Base-by-base conservation (phyloP, 2,113 vertebrate species). In the Rhombomys opimus region DNA sequence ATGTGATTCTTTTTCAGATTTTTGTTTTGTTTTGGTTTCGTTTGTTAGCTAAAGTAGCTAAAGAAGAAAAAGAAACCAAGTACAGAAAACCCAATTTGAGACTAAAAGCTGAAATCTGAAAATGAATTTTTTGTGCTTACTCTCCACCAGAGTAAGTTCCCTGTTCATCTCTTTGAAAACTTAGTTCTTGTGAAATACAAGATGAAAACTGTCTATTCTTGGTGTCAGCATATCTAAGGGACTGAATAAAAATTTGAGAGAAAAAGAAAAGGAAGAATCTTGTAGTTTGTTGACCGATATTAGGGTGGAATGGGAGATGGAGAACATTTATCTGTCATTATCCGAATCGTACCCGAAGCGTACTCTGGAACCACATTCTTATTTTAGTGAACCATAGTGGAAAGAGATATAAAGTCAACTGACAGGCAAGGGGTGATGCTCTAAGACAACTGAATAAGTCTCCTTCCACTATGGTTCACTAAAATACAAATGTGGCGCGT, bases 81-180 rank as follows among this genome's bases (percentile, higher is more conserved):
- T 32, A 20, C 35, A 80, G 32, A 75, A 14, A 50, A 17, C 3
- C 5, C n/a, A 80, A 87, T 27, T 13, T 63, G 22, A 22, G 30
- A 11, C 2, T n/a, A 12, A 70, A 4, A 38, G 3, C 17, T 18
- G 22, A 46, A 2, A 18, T 27, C 2, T 2, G 11, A 57, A 23
- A 27, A 38, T 52, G 80, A 46, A 2, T 9, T 8, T 35, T 65
- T 11, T 25, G 22, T 18, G 22, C 1, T 54, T n/a, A 30, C 3
- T 5, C 3, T 50, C 1, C 11, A 18, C 7, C 12, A 50, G 68
- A 41, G 65, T 89, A n/a, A n/a, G 20, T 59, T 50, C 46, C 65
- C 9, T 15, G 25, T 1, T 72, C 25, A 22, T 57, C 27, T 20
- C 30, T 82, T 3, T 38, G 22, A 52, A 41, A 52, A 52, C n/a